Base-by-base conservation (phyloP, 1,140 invertebrate species). In the Papilio polyxenes region DNA sequence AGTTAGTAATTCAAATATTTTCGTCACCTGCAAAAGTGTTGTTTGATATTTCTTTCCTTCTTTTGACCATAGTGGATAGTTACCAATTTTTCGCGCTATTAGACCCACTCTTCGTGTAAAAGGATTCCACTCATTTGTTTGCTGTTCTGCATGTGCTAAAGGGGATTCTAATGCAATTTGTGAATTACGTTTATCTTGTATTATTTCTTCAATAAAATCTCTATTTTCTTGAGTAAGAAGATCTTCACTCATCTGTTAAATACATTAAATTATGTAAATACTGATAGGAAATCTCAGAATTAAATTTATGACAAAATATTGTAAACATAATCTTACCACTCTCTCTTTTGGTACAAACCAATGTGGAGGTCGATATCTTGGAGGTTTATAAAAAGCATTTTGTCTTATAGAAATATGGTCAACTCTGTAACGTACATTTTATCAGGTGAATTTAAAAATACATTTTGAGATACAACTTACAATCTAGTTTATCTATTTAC, bases 11-110 rank as follows among this genome's bases (percentile, higher is more conserved):
- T 53, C 59, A 65, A 75, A 74, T 49, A 75, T 48, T 77, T n/a
- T 69, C 23, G 5, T 88, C 95, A 98, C 98, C 95, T 99, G 98
- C 81, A 99, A 91, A 83, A 99, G 89, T 17, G 98, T 99, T 3
- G 97, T 96, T 1, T 94, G 85, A 80, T 98, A 93, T 95, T 95
- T 97, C 88, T 96, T 96, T 1, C 99, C 99, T 94, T 97, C 95
- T 93, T 98, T 99, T 3, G 96, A 92, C 98, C 98, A 99, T 91
- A 99, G 95, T 15, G 98, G 98, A 92, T 99, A 97, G 79, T 97
- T 95, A 51, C 99, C 99, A 90, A 99, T 97, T 95, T 99, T 99
- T 80, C 97, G 96, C 0, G 97, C 98, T 90, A 99, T 97, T 2
- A 99, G 89, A 69, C 99, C 99, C 83, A 96, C 96, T 89, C 99